A percentile compares a stretch with the other conserved stretches of the same genome.
Conservation (phyloP, 2,797 vertebrate genomes). For the Dryobates pubescens region DNA sequence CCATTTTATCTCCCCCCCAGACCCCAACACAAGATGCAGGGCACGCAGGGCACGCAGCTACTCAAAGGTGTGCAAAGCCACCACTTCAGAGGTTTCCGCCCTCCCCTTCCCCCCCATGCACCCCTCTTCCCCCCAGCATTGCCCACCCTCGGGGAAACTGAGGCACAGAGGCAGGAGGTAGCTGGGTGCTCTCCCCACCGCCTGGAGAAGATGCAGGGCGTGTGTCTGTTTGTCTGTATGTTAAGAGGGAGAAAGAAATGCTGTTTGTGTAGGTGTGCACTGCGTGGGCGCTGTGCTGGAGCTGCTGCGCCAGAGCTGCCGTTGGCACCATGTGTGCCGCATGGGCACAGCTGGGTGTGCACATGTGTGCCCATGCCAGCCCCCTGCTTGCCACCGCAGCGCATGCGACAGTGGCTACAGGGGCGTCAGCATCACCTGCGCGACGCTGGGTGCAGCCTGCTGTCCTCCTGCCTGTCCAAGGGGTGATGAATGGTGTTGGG, state of each 20-base stretch:
- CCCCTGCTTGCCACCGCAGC: accelerated
- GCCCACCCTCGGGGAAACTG: not conserved
- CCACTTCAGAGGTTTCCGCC: not conserved
- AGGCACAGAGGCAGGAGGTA: not conserved
- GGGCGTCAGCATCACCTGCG: accelerated
- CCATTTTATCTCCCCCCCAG: not conserved
- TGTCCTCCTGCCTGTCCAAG: not conserved
- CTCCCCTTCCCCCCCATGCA: no score
- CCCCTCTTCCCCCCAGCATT: accelerated
- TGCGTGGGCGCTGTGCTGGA: not conserved
- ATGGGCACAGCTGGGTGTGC: not conserved
- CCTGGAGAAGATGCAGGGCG: not conserved
- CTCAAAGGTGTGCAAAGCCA: not conserved
- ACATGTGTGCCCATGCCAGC: accelerated
- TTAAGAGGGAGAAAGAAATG: not conserved
- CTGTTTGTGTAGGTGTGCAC: slow-evolving; percentile 38
- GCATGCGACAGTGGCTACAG: accelerated
- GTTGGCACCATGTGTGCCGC: accelerated
- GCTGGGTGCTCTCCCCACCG: not conserved
- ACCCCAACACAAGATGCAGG: not conserved
- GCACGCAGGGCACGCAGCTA: accelerated
- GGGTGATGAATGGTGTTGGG: no score
- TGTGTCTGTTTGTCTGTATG: not conserved
- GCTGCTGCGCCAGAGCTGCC: not conserved
- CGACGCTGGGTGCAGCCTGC: accelerated